Percentiles rank a stretch among this genome's conserved stretches.
These are phyloP conservation scores for Falco novaeseelandiae DNA, from an alignment of 2,797 vertebrate genomes.

Conservation along the genomic window DNA sequence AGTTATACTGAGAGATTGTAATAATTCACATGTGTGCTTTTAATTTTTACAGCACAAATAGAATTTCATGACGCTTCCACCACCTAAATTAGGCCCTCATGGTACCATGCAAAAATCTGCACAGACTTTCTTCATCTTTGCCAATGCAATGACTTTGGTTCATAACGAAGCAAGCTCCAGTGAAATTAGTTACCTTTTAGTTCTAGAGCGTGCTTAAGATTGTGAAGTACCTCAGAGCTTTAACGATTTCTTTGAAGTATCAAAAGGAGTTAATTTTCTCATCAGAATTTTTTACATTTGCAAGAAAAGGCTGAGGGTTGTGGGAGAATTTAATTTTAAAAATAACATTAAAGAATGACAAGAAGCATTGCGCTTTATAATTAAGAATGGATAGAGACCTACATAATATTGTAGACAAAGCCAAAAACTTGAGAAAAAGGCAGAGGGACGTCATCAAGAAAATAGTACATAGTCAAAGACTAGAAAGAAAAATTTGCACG, in stretches of 20 bases:
- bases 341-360: not conserved
- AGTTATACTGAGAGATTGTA: not conserved
- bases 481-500: not conserved
- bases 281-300: not conserved
- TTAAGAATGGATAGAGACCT: not conserved
- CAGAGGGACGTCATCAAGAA: not conserved
- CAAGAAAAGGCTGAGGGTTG: not conserved
- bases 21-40: not conserved
- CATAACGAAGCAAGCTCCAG: not conserved
- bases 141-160: not conserved
- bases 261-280: not conserved
- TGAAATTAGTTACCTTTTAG: not conserved
- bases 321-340: not conserved
- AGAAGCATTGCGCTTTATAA: not conserved
- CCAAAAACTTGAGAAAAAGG: not conserved
- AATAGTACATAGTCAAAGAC: not conserved
- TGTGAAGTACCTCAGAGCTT: not conserved
- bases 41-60: not conserved
- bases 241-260: constrained; percentile 14
- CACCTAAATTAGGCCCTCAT: not conserved
- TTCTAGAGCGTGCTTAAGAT: not conserved
- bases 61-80: not conserved
- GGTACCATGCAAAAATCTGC: not conserved
- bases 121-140: not conserved
- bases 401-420: not conserved